Percentiles rank a stretch among this genome's conserved stretches.
Evolutionary conservation across 2,888 invertebrate genomes (phyloP).

Genomic region (Allolobophora icterica): DNA sequence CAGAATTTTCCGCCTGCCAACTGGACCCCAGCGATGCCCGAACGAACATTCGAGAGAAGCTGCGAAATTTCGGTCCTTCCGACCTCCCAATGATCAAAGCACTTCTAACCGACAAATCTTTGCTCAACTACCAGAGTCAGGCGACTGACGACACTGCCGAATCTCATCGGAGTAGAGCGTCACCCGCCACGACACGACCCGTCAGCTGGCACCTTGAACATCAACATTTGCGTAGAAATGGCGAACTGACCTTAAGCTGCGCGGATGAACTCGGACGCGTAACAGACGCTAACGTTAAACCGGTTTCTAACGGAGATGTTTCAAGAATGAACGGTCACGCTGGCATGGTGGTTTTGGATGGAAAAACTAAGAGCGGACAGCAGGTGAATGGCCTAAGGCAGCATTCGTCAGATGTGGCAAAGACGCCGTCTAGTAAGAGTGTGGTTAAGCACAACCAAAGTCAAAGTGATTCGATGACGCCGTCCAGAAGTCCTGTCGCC

Average conservation of each 20-base stretch:
- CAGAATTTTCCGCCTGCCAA: not conserved
- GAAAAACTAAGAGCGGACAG: not conserved
- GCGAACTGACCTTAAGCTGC: not conserved
- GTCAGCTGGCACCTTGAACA: not conserved
- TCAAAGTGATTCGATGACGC: not conserved
- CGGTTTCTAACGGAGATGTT: not conserved
- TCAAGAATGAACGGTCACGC: not conserved
- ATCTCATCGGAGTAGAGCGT: not conserved
- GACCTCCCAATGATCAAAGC: not conserved
- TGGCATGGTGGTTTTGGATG: not conserved
- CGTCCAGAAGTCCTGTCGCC: not conserved
- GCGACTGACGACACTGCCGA: not conserved
- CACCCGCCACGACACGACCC: not conserved
- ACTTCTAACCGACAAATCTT: constrained; percentile 10
- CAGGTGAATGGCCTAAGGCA: not conserved
- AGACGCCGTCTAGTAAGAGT: not conserved
- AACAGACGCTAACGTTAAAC: not conserved
- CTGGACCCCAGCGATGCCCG: not conserved
- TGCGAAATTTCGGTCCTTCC: not conserved
- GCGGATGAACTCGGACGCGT: not conserved
- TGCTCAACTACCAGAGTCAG: not conserved
- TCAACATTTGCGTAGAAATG: not conserved
- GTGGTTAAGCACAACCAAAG: not conserved
- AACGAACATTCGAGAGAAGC: constrained; percentile 19
- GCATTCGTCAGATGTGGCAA: not conserved